Base-by-base conservation (phyloP, 2,113 vertebrate species). In the Morone chrysops region DNA sequence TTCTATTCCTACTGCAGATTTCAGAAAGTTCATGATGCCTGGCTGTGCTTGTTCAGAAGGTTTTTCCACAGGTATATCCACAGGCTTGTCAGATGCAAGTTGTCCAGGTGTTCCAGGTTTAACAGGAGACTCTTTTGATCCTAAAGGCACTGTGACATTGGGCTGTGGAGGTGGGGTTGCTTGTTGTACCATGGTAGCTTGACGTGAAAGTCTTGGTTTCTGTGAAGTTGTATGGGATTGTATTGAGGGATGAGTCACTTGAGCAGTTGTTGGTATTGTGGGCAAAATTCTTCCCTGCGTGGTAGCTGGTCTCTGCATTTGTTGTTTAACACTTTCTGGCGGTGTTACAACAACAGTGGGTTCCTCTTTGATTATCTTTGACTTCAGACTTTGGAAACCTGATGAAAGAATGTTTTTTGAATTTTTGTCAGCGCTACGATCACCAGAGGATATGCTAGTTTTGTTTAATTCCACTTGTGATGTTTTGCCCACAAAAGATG, bases 21-120 rank as follows among this genome's bases (percentile, higher is more conserved):
- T 98, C 41, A 99, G 96, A 89, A 98, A 95, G 77, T 92, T 95
- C 85, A 97, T 94, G 85, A 98, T 95, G 54, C 96, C 92, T 80
- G 90, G 31, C 12, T 96, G 96, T 63, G 93, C 87, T 90, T 96
- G 96, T 78, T 91, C 95, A 85, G 90, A 17, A 61, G 68, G 31
- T 78, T 90, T 92, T 50, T 82, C 92, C 11, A 59, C 67, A 83
- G 92, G 67, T 70, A 62, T 83, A 48, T 79, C 74, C 10, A 59
- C 62, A 18, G 83, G 31, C 16, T 88, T 91, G 16, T 80, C 70
- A 80, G 68, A 25, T 72, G 56, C 16, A 61, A 10, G 6, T 31
- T 82, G 78, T 62, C 14, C 56, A 48, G 71, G 25, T 25, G 36
- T 36, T 38, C 4, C 40, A 67, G 72, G 59, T 86, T 84, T 70